phyloP scores from a whole-genome alignment of 2,797 vertebrate genomes.

The Clarias pachynema region DNA sequence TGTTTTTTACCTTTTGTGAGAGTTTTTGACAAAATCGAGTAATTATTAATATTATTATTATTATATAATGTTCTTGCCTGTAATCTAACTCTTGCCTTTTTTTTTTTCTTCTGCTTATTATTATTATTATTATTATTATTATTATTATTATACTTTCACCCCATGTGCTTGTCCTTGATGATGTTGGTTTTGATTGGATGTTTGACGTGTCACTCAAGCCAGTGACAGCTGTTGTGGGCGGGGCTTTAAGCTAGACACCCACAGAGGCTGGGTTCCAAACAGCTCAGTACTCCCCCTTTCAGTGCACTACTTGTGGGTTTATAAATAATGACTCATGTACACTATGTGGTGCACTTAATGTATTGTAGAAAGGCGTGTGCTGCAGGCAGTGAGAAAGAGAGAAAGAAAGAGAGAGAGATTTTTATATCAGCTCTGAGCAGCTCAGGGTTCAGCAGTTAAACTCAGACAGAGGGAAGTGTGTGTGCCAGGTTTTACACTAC shows the following conservation, averaged over 20 bases:
- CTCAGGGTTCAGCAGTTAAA: background rate
- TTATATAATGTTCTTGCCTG: background rate
- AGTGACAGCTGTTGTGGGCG: slow-evolving; percentile 20
- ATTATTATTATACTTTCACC: background rate
- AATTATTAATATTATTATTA: background rate
- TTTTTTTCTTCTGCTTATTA: background rate
- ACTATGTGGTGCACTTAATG: slow-evolving; percentile 2
- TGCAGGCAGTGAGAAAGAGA: background rate
- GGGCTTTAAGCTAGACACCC: background rate
- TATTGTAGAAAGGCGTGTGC: background rate
- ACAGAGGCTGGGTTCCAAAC: background rate
- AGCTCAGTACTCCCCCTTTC: background rate
- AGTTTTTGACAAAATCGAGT: background rate
- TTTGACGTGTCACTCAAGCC: slow-evolving; percentile 40
- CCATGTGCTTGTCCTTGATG: no score
- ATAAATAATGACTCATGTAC: background rate
- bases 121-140: slow-evolving; percentile 4
- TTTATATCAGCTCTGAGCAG: background rate
- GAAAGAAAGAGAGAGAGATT: background rate
- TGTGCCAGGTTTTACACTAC: background rate
- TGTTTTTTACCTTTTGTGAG: background rate
- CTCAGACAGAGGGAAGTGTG: background rate
- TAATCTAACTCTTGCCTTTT: no score
- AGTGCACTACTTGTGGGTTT: background rate
- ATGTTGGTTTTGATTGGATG: slow-evolving; percentile 28